Evolutionary conservation across 2,797 vertebrate species (phyloP).

Genomic region (Streptopelia turtur): DNA sequence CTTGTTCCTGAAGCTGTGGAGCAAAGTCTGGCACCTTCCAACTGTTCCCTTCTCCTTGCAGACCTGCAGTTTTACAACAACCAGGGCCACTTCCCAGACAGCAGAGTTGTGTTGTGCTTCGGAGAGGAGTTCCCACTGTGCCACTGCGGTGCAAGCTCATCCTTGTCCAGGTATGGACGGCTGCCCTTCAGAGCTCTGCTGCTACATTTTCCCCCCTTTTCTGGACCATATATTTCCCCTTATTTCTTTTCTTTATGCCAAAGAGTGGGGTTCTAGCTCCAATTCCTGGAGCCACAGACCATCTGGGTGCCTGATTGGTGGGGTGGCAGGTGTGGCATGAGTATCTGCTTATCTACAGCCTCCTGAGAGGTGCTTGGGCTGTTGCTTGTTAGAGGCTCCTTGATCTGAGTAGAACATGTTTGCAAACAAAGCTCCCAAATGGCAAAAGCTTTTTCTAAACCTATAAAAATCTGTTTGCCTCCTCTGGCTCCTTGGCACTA

Average conservation of each 20-base stretch:
- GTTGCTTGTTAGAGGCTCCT: background rate
- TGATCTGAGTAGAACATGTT: background rate
- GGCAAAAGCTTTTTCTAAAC: background rate
- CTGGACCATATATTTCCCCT: background rate
- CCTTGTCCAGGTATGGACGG: constrained; percentile 88
- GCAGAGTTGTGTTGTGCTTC: constrained; percentile 90
- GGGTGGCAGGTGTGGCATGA: background rate
- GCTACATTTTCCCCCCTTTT: background rate
- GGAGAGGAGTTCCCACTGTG: constrained; percentile 91
- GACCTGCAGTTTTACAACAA: constrained; percentile 89
- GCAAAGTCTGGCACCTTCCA: background rate
- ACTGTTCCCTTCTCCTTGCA: constrained; percentile 47
- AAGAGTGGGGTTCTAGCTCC: background rate
- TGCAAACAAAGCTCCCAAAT: background rate
- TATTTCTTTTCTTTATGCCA: too few species aligned
- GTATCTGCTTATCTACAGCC: background rate
- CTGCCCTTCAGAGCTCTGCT: background rate
- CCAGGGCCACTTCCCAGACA: constrained; percentile 87
- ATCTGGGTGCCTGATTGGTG: background rate
- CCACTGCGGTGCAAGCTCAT: constrained; percentile 90
- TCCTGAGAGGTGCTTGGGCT: background rate
- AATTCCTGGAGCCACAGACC: background rate
- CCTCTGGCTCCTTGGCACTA: background rate
- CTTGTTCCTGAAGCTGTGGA: background rate
- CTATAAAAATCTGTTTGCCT: background rate